Conservation (phyloP, 2,113 vertebrate genomes). For the Alaudala cheleensis region DNA sequence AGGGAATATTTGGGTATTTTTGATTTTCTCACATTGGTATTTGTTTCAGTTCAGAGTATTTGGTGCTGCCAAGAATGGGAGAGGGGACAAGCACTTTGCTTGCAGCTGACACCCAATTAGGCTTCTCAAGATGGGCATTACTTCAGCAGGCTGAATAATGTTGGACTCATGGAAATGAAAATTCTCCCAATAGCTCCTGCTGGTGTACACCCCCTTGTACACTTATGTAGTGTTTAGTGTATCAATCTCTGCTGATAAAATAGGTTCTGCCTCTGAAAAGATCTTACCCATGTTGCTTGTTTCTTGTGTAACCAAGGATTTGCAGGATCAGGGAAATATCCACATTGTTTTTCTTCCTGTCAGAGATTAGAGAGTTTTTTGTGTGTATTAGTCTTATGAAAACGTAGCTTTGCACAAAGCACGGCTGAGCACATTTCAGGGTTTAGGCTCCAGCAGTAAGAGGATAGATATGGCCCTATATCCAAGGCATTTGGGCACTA, state of each 20-base stretch:
- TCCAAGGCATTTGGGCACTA: neutral
- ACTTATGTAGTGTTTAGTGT: neutral
- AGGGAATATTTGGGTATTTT: neutral
- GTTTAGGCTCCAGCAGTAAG: neutral
- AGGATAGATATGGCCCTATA: neutral
- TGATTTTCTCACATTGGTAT: neutral
- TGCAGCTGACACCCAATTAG: neutral
- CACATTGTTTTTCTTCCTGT: neutral
- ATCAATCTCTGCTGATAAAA: neutral
- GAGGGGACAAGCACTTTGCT: neutral
- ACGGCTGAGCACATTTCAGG: neutral
- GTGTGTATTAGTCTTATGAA: neutral
- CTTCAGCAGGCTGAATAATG: neutral
- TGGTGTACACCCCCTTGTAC: rapidly evolving
- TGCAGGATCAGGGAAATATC: neutral
- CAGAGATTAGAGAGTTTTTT: neutral
- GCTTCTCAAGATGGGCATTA: neutral
- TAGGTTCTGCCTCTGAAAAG: neutral
- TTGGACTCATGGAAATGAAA: neutral
- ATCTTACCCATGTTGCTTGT: neutral
- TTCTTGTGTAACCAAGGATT: neutral
- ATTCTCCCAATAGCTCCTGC: neutral
- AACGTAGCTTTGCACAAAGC: neutral
- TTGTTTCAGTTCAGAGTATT: neutral
- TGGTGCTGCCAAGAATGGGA: neutral